These are phyloP conservation scores for Orussus abietinus DNA, from an alignment of 1,140 invertebrate genomes.

Conservation along the genomic window DNA sequence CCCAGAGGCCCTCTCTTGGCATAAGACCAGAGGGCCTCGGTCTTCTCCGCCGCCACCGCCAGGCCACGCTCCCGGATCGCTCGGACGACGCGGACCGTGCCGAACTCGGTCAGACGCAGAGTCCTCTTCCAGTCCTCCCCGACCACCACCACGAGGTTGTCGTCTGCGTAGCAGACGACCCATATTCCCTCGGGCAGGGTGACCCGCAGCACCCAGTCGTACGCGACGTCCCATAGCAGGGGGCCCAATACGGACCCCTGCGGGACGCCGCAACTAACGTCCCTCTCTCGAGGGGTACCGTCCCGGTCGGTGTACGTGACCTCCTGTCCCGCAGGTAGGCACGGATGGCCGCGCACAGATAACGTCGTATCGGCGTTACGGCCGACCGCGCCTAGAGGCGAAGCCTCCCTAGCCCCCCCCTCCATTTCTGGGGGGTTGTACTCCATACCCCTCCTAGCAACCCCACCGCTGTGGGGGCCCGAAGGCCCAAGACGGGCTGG, in stretches of 20 bases:
- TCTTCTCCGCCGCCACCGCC: background rate
- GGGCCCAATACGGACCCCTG: slow-evolving; percentile 33
- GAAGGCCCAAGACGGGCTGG: too few species aligned
- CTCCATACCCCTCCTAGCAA: too few species aligned
- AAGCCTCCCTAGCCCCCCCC: too few species aligned
- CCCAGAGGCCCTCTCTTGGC: too few species aligned
- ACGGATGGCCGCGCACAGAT: too few species aligned
- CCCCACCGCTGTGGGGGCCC: too few species aligned
- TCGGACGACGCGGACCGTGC: background rate
- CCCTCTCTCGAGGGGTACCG: background rate
- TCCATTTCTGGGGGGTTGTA: too few species aligned
- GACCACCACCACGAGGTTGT: slow-evolving; percentile 11
- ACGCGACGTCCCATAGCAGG: slow-evolving; percentile 29
- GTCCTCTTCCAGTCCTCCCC: slow-evolving; percentile 1
- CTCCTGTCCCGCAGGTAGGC: background rate
- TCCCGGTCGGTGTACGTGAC: background rate
- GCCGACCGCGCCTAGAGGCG: too few species aligned
- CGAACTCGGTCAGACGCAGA: background rate
- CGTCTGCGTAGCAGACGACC: slow-evolving; percentile 16
- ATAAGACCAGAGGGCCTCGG: background rate
- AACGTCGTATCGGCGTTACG: too few species aligned
- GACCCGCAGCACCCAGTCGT: slow-evolving; percentile 25
- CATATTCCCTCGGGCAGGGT: slow-evolving; percentile 6
- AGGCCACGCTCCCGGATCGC: background rate
- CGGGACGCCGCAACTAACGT: slow-evolving; percentile 10